Evolutionary conservation across 2,113 vertebrate species (phyloP).

Genomic region (Prochilodus magdalenae): DNA sequence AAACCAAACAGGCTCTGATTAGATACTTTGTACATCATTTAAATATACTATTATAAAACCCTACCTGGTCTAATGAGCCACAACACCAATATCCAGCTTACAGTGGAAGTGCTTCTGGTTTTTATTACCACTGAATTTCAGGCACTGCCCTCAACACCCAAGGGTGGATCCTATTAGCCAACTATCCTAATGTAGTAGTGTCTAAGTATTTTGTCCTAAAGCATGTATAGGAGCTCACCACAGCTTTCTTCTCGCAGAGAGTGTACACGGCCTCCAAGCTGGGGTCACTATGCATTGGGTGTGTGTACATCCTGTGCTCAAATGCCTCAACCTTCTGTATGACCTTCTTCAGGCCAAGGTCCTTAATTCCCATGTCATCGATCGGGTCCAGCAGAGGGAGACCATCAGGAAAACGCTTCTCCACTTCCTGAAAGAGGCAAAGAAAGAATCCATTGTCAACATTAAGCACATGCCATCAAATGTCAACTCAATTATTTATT

Average conservation of each 20-base stretch:
- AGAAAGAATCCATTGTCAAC: neutral
- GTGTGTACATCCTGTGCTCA: slow-evolving; percentile 97
- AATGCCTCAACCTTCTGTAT: slow-evolving; percentile 98
- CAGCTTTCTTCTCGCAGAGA: slow-evolving; percentile 95
- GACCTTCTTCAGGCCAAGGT: slow-evolving; percentile 92
- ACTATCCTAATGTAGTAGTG: no score
- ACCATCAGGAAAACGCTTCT: slow-evolving; percentile 95
- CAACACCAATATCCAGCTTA: no score
- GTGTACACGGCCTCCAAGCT: slow-evolving; percentile 87
- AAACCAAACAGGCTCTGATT: no score
- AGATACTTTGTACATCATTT: no score
- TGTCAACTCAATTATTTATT: no score
- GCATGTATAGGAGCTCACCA: slow-evolving; percentile 76
- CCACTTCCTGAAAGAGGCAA: slow-evolving; percentile 84
- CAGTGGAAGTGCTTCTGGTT: no score
- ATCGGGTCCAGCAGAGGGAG: slow-evolving; percentile 91
- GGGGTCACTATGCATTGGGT: slow-evolving; percentile 93
- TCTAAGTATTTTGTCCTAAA: neutral
- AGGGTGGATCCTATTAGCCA: no score
- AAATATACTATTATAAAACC: no score
- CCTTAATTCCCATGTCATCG: slow-evolving; percentile 98
- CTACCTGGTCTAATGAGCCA: no score
- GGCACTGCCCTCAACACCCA: no score
- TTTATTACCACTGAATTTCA: no score
- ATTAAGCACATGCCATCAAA: no score